Evolutionary conservation across 2,888 invertebrate species (phyloP).

Genomic region (Halictus ligatus): DNA sequence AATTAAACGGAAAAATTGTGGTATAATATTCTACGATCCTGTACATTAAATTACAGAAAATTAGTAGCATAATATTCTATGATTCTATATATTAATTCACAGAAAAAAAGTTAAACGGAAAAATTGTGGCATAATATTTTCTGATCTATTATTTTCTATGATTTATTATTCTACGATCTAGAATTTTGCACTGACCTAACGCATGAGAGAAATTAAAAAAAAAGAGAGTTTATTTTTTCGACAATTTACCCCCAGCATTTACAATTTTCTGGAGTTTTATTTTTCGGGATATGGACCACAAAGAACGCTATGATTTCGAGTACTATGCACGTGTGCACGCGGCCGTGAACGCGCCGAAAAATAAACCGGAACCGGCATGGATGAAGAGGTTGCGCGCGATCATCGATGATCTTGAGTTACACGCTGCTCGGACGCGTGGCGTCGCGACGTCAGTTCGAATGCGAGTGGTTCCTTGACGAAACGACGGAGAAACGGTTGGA

Average conservation of each 20-base stretch:
- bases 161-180: no score
- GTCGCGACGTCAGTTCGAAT: conserved; percentile 56
- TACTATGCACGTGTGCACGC: not conserved
- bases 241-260: not conserved
- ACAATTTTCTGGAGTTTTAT: not conserved
- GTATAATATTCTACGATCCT: no score
- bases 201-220: not conserved
- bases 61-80: no score
- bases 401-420: conserved; percentile 59
- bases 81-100: no score
- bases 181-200: not conserved
- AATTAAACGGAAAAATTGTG: no score
- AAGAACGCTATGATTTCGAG: not conserved
- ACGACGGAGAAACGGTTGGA: not conserved
- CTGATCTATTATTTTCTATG: no score
- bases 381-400: conserved; percentile 60
- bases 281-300: not conserved
- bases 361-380: conserved; percentile 43
- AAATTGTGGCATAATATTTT: no score
- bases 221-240: not conserved
- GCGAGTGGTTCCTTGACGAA: conserved; percentile 29
- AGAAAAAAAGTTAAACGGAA: not conserved
- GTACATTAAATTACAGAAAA: no score
- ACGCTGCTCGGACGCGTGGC: conserved; percentile 54
- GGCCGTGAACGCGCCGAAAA: conserved; percentile 25